phyloP scores from a whole-genome alignment of 2,888 invertebrate genomes.

The Quadriops clusia region DNA sequence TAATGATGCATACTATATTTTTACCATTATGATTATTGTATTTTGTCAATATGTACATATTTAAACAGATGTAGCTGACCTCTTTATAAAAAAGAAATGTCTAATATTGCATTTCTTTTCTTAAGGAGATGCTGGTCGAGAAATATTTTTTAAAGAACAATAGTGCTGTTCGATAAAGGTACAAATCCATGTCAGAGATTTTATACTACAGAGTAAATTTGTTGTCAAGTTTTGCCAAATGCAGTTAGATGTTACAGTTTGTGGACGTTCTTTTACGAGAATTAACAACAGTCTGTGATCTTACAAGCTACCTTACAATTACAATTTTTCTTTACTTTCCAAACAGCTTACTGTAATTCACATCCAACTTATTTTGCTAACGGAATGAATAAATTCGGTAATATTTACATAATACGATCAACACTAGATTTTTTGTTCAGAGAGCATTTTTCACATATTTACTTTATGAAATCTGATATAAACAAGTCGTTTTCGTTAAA shows the following conservation, averaged over 20 bases:
- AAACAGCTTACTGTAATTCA: not conserved
- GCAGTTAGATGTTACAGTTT: slow-evolving; percentile 14
- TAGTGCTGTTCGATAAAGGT: slow-evolving; percentile 37
- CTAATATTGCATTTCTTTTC: not conserved
- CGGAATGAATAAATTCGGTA: not conserved
- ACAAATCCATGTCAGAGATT: slow-evolving; percentile 38
- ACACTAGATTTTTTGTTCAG: slow-evolving; percentile 3
- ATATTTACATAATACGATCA: not conserved
- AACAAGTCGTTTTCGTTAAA: no score
- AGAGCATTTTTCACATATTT: slow-evolving; percentile 2
- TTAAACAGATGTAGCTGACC: slow-evolving; percentile 28
- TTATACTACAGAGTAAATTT: slow-evolving; percentile 32
- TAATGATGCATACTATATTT: not conserved
- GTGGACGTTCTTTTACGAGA: slow-evolving; percentile 24
- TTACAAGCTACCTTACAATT: slow-evolving; percentile 7
- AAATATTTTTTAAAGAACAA: slow-evolving; percentile 32
- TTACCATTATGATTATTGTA: slow-evolving; percentile 20
- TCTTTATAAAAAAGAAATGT: slow-evolving; percentile 15
- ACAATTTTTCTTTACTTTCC: slow-evolving; percentile 4
- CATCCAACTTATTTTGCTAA: slow-evolving; percentile 7
- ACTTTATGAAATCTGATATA: no score
- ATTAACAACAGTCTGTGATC: slow-evolving; percentile 15
- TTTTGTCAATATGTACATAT: slow-evolving; percentile 35
- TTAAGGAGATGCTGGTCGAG: no score
- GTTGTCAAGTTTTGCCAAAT: slow-evolving; percentile 33